Evolutionary conservation across 2,113 vertebrate genomes (phyloP).

Genomic region (Carlito syrichta): DNA sequence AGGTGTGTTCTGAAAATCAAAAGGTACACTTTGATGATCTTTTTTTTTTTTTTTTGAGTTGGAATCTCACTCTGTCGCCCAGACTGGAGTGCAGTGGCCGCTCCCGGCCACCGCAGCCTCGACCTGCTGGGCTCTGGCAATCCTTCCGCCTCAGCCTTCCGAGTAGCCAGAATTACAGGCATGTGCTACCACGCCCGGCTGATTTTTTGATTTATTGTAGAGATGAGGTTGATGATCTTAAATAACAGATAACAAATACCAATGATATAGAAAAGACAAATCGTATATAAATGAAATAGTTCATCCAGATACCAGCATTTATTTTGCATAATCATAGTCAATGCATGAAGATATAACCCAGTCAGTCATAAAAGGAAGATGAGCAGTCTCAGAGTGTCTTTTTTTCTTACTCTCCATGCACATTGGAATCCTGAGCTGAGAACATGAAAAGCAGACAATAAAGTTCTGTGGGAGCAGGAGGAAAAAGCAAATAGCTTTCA

Average conservation of each 20-base stretch:
- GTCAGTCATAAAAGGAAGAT: background rate
- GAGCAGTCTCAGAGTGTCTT: background rate
- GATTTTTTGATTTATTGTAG: too few species aligned
- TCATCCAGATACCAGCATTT: background rate
- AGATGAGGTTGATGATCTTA: background rate
- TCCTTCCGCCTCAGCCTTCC: too few species aligned
- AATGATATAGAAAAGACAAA: conserved; percentile 25
- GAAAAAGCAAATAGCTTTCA: background rate
- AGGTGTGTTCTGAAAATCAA: conserved; percentile 29
- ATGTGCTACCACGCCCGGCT: too few species aligned
- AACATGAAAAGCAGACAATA: background rate
- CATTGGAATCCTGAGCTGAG: background rate
- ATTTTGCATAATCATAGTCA: background rate
- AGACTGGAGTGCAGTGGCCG: too few species aligned
- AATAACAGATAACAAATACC: background rate
- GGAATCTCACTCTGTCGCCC: too few species aligned
- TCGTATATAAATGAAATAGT: background rate
- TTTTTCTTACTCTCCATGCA: rapidly evolving
- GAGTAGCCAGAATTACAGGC: too few species aligned
- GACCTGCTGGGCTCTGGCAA: too few species aligned
- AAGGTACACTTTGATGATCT: background rate
- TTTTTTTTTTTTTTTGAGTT: too few species aligned
- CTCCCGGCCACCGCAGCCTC: too few species aligned
- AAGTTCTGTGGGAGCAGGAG: background rate
- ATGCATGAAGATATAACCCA: background rate